Evolutionary conservation across 2,113 vertebrate genomes (phyloP), one percentile per base, ranked within the genome.

Genomic region (Poeciliopsis occidentalis): DNA sequence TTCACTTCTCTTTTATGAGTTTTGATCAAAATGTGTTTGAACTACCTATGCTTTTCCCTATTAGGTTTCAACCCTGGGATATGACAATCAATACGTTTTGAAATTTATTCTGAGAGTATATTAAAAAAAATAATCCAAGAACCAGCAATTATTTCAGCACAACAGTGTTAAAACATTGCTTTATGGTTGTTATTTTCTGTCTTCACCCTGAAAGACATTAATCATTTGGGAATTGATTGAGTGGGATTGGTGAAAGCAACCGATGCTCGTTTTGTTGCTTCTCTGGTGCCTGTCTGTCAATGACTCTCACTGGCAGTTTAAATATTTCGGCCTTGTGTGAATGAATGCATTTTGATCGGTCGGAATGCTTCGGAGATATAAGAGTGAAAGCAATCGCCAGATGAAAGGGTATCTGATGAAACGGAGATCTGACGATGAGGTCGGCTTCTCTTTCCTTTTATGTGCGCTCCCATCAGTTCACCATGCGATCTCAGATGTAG

Each of bases 401-500:
- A 17, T 71, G 31, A 77, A 75, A 78, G 15, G 57, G n/a, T 67
- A 31, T 31, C 5, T 67, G 30, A 31, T 39, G 22, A 47, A 10
- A 12, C 29, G 19, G 70, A 65, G 54, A 30, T 74, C 30, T 30
- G 29, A 64, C 22, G 65, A 44, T 66, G 62, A 19, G 15, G 24
- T 6, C 51, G 41, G 30, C 10, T 68, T 29, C 37, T 8, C 63
- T 30, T 60, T 1, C 64, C 26, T 19, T 32, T 57, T 61, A 3
- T 61, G 30, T 60, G 31, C 31, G 63, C 39, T 60, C 64, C 41
- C 37, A 37, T 31, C 69, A 26, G 69, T 41, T 69, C 44, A 47
- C 39, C 81, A 64, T n/a, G 68, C 64, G 64, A 78, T 60, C 73
- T 60, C 22, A 67, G 66, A 3, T 24, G 68, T 44, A 67, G 67